phyloP scores from a whole-genome alignment of 2,888 invertebrate genomes.

The Eupelmus urozonus region DNA sequence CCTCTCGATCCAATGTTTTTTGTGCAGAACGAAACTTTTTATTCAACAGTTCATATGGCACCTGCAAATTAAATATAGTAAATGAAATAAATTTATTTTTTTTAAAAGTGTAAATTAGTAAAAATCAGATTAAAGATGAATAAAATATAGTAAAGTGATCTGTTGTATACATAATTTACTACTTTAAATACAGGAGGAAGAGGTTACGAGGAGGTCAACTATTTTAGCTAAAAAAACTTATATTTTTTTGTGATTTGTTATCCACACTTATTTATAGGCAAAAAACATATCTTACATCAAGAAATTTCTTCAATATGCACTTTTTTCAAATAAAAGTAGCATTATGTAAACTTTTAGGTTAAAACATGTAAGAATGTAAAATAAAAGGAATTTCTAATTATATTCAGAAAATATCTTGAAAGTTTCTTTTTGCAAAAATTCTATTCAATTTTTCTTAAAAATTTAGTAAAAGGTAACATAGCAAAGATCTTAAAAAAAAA shows the following conservation, averaged over 20 bases:
- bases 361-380: not conserved
- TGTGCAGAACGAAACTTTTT: slow-evolving; percentile 97
- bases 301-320: not conserved
- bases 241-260: too few species aligned
- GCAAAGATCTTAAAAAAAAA: too few species aligned
- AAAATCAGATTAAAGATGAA: not conserved
- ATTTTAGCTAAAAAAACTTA: too few species aligned
- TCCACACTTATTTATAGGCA: too few species aligned
- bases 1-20: slow-evolving; percentile 94
- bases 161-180: not conserved
- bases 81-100: not conserved
- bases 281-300: too few species aligned
- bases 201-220: too few species aligned
- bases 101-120: not conserved
- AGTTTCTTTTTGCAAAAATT: too few species aligned
- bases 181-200: not conserved
- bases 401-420: too few species aligned
- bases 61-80: slow-evolving; percentile 79
- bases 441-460: too few species aligned
- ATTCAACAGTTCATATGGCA: slow-evolving; percentile 98
- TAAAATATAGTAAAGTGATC: slow-evolving; percentile 1
- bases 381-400: too few species aligned
- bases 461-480: too few species aligned
- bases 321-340: not conserved
- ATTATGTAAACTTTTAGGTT: not conserved